A percentile compares a stretch with the other conserved stretches of the same genome.
Evolutionary conservation across 2,888 invertebrate genomes (phyloP).

Genomic region (Sinopyrophorus schimmeli): DNA sequence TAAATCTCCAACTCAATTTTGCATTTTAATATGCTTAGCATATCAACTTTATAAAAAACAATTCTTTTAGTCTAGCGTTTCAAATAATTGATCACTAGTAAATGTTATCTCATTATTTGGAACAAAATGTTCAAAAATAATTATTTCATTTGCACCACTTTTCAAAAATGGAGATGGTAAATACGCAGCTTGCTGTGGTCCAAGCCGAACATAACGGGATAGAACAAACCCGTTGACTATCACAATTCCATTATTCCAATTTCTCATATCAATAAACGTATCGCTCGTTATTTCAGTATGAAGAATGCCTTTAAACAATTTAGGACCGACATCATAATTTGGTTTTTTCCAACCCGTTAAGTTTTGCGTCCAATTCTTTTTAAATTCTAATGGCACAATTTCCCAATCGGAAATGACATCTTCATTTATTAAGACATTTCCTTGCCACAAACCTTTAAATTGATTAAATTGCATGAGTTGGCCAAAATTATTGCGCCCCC

Average conservation of each 20-base stretch:
- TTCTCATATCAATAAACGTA: constrained; percentile 71
- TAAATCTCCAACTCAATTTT: too few relatives aligned
- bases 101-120: constrained; percentile 28
- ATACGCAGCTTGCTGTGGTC: constrained; percentile 82
- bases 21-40: too few relatives aligned
- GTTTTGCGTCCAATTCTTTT: constrained; percentile 51
- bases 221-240: constrained; percentile 83
- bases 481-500: constrained; percentile 73
- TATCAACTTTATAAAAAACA: too few relatives aligned
- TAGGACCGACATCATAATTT: constrained; percentile 54
- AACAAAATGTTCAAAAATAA: constrained; percentile 47
- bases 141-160: constrained; percentile 51
- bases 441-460: constrained; percentile 53
- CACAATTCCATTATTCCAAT: constrained; percentile 82
- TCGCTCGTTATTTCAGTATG: constrained; percentile 60
- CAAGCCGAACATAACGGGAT: constrained; percentile 80
- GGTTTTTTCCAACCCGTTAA: constrained; percentile 42
- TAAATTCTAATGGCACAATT: constrained; percentile 60
- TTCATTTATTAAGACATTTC: constrained; percentile 54
- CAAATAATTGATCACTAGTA: not conserved
- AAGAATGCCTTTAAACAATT: constrained; percentile 58
- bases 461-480: constrained; percentile 51
- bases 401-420: constrained; percentile 53
- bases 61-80: too few relatives aligned
- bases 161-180: constrained; percentile 74